These are phyloP conservation scores for Helogale parvula DNA, from an alignment of 2,113 vertebrate genomes.

Conservation along the genomic window DNA sequence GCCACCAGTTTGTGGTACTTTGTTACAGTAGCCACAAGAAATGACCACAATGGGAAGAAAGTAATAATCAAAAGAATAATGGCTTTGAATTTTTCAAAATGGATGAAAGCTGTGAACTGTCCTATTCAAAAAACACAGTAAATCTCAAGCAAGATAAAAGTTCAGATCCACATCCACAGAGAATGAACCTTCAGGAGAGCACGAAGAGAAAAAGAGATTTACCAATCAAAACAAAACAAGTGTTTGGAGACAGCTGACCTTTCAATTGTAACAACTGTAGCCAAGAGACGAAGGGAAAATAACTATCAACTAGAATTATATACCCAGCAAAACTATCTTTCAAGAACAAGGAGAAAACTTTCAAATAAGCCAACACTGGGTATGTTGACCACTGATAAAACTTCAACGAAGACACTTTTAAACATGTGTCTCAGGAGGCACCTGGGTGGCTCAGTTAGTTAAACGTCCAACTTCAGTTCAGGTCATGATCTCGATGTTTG, in stretches of 20 bases:
- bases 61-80: not conserved
- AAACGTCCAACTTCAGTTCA: not conserved
- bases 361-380: not conserved
- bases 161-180: not conserved
- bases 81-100: not conserved
- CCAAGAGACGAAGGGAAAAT: not conserved
- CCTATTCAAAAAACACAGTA: not conserved
- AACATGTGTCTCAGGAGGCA: not conserved
- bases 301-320: not conserved
- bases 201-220: not conserved
- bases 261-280: not conserved
- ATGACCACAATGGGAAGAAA: not conserved
- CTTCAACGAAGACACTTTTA: not conserved
- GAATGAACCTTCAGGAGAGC: not conserved
- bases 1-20: not conserved
- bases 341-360: constrained; percentile 19
- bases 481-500: not conserved
- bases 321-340: not conserved
- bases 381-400: not conserved
- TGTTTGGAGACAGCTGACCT: not conserved
- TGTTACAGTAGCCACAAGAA: not conserved
- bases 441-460: not conserved
- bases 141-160: not conserved
- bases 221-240: not conserved
- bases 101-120: not conserved